Evolutionary conservation across 2,113 vertebrate genomes (phyloP), one percentile per base, ranked within the genome.

Genomic region (Axis porcinus): DNA sequence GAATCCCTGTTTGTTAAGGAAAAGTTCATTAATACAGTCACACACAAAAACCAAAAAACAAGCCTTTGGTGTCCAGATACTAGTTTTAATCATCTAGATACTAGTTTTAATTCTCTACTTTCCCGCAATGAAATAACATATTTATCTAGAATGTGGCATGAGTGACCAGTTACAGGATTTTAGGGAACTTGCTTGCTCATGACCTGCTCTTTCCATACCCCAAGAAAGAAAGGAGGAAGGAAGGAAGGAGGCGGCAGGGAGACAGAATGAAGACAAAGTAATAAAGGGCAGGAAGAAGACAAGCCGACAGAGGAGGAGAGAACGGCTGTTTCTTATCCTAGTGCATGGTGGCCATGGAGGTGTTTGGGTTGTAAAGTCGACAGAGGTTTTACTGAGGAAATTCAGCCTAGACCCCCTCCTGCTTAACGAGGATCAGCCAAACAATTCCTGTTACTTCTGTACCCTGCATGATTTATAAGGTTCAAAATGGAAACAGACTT

Each of bases 301-400:
- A 78, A 54, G 47, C 55, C 25, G 36, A 79, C 52, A n/a, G 89
- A 90, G 64, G 70, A 3, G 17, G 33, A 55, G 27, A 47, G 60
- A 30, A 86, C 60, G 55, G 28, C 45, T 89, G 89, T 50, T 89
- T 54, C 85, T 64, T 64, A 28, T 93, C 97, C 97, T 92, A 91
- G 97, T 86, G 64, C 6, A 4, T 54, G 40, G 96, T 52, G 25
- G 74, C 36, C 12, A 62, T 36, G 92, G 95, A 98, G 98, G 98
- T 99, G 99, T 98, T 97, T 87, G 97, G 97, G 98, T 98, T 96
- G 97, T 98, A 98, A 98, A 95, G 97, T 93, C 33, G 3, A 89
- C 92, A 97, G 98, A 98, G 97, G 93, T 98, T 99, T 99, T 98
- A 98, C 98, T 96, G 98, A 99, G 98, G 99, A 99, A 99, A 98